Evolutionary conservation across 2,888 invertebrate species (phyloP), one percentile per base, ranked within the genome.

Genomic region (Drosophila planitibia): DNA sequence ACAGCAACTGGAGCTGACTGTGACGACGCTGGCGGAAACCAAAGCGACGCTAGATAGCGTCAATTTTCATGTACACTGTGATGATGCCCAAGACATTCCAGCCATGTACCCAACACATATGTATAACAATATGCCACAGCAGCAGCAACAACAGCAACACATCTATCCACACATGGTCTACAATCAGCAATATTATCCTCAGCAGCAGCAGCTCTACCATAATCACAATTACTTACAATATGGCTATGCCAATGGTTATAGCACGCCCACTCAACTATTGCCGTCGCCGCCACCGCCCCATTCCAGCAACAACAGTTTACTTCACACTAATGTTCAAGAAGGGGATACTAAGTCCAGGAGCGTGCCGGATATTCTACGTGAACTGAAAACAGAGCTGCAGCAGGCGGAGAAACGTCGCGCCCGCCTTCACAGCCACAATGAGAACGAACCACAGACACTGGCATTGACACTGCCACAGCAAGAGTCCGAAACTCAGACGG

Each of bases 351-450:
- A 95, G 78, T 95, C 95, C 0, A 94, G 95, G 82, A 96, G 96
- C 92, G 96, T 97, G 51, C 96, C 97, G 0, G 96, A 96, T 92
- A 96, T 97, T 91, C 94, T 97, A 28, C 95, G 95, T 89, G 96
- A 97, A 84, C 94, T 97, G 74, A 95, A 96, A 92, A 95, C 95
- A 79, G 96, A 97, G 92, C 94, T 94, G 22, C 94, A 94, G 65
- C 93, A 94, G 55, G 94, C 94, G 57, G 94, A 94, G 4, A 94
- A 94, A 66, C 94, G 91, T 22, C 93, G 94, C 47, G 94, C 94
- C 0, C 94, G 94, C 67, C 95, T 95, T 77, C 94, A 93, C 55
- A 95, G 95, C 83, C 95, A 95, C 12, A 94, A 94, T 91, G 81
- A 91, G 74, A 90, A 90, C 62, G 83, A 89, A 16, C 47, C 53